These are phyloP conservation scores for Clarias platycephalus DNA, from an alignment of 2,797 vertebrate genomes.

Conservation along the genomic window DNA sequence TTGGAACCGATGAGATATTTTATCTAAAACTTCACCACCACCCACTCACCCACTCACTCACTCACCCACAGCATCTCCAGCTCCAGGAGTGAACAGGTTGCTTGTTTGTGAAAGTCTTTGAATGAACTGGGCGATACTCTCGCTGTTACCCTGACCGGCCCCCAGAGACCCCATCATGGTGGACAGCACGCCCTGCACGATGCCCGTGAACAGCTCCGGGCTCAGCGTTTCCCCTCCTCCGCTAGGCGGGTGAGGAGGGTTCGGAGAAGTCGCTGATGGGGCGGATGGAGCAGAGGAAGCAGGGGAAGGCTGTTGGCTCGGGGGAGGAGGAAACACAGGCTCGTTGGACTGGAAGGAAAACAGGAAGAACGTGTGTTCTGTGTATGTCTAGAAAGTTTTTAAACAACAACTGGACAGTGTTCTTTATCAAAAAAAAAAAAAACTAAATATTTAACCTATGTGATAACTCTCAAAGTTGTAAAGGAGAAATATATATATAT, in stretches of 20 bases:
- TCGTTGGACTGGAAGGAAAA: conserved; percentile 64
- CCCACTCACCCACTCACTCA: conserved; percentile 38
- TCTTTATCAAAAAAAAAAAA: neutral
- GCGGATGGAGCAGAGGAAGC: conserved; percentile 51
- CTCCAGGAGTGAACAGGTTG: conserved; percentile 87
- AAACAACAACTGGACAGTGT: neutral
- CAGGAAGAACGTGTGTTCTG: neutral
- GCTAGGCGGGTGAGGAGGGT: conserved; percentile 49
- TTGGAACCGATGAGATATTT: neutral
- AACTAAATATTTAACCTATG: no score
- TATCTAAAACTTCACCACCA: neutral
- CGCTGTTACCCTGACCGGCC: conserved; percentile 82
- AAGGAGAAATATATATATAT: no score
- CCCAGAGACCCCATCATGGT: conserved; percentile 89
- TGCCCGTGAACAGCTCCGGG: conserved; percentile 87
- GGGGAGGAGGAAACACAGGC: conserved; percentile 56
- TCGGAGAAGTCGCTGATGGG: conserved; percentile 41
- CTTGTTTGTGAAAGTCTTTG: conserved; percentile 87
- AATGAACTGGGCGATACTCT: conserved; percentile 92
- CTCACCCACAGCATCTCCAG: conserved; percentile 85
- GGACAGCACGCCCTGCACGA: conserved; percentile 86
- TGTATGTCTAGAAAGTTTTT: neutral
- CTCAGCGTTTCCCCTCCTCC: conserved; percentile 75
- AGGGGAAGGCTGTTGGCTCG: conserved; percentile 44
- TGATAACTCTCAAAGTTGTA: neutral